Evolutionary conservation across 2,797 vertebrate species (phyloP).

Genomic region (Gouania willdenowi): DNA sequence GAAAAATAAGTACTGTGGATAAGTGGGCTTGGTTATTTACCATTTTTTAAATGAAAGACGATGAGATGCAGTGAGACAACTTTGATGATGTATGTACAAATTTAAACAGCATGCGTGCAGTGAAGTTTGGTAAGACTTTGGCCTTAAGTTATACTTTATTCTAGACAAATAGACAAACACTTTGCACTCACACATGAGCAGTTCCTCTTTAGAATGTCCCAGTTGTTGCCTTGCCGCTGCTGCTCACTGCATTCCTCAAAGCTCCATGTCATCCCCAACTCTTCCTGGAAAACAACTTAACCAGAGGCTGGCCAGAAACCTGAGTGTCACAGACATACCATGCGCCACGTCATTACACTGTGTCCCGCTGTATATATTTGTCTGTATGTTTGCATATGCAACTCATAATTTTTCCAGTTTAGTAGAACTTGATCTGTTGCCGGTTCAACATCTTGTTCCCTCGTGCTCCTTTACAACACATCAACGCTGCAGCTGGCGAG

Average conservation of each 20-base stretch:
- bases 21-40: conserved; percentile 26
- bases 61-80: conserved; percentile 8
- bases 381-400: background rate
- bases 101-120: background rate
- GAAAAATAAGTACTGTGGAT: conserved; percentile 2
- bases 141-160: conserved; percentile 5
- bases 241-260: conserved; percentile 69
- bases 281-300: conserved; percentile 76
- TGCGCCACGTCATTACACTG: conserved; percentile 44
- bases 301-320: conserved; percentile 56
- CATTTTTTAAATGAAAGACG: conserved; percentile 10
- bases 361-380: conserved; percentile 6
- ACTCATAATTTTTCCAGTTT: background rate
- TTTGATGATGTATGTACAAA: background rate
- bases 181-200: conserved; percentile 9
- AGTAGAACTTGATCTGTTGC: conserved; percentile 6
- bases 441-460: conserved; percentile 22
- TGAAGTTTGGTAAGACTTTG: conserved; percentile 8
- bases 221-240: conserved; percentile 44
- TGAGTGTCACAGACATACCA: conserved; percentile 50
- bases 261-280: conserved; percentile 73
- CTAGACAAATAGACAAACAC: conserved; percentile 1
- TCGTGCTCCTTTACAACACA: conserved; percentile 29
- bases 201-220: conserved; percentile 44
- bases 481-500: conserved; percentile 31